Evolutionary conservation across 2,113 vertebrate genomes (phyloP), one percentile per base, ranked within the genome.

Genomic region (Monopterus albus): DNA sequence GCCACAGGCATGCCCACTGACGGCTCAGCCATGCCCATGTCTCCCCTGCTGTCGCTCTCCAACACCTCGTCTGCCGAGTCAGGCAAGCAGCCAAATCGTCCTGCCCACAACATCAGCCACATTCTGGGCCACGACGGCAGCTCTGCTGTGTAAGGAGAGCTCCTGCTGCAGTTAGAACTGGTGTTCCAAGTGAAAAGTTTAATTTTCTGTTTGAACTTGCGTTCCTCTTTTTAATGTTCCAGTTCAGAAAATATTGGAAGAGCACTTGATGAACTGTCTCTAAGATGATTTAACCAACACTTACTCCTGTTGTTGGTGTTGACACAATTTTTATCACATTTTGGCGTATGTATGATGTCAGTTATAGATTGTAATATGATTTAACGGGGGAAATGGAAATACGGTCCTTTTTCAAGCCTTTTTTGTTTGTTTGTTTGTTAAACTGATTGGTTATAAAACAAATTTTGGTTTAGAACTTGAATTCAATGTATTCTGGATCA

Each of bases 21-120:
- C 26, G 96, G 96, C 65, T 97, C 98, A 0, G 94, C 96, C 23
- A 95, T 95, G 94, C 93, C 93, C 1, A 98, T 98, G 96, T 99
- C 98, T 0, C 98, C 98, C 40, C 91, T 99, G 89, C 94, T 99
- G 80, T 97, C 97, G 12, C 95, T 99, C 70, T 87, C 96, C 53
- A 98, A 98, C 92, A 92, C 96, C 2, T 95, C 97, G n/a, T 92
- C 95, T 26, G 94, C 96, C 1, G 98, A 99, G 82, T 95, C 96
- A 21, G 92, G 95, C 76, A 99, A 99, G 83, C 98, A 99, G 91
- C 93, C 96, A 17, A 99, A 98, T 81, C 95, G 98, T 35, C 97
- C 98, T 8, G 98, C 98, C 70, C 98, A 99, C 91, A 99, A 99
- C 89, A 99, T 99, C 94, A 99, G 98, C 94, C 98, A 99, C 95